Percentiles rank a stretch among this genome's conserved stretches.
phyloP scores from a whole-genome alignment of 2,797 vertebrate genomes.

The Chelonia mydas region DNA sequence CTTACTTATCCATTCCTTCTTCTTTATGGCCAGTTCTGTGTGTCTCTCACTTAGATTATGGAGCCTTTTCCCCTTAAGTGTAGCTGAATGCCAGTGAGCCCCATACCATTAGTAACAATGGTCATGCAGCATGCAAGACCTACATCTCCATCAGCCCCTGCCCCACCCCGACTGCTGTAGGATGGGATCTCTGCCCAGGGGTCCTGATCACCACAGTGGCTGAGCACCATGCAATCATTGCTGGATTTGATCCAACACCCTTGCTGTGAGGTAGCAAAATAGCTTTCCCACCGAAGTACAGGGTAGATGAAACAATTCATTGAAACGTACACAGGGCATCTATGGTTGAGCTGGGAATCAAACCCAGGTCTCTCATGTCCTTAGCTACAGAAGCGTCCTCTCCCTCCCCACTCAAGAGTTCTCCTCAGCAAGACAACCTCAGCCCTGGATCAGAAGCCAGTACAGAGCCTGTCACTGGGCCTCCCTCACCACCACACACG shows the following conservation, averaged over 20 bases:
- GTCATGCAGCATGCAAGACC: not conserved
- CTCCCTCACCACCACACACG: not conserved
- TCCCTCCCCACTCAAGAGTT: not conserved
- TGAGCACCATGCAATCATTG: not conserved
- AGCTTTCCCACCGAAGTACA: not conserved
- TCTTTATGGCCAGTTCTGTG: not conserved
- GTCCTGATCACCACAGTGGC: not conserved
- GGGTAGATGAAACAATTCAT: not conserved
- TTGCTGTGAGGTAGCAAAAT: not conserved
- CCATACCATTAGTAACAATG: not conserved
- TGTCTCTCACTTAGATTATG: not conserved
- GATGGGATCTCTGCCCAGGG: not conserved
- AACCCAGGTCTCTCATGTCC: not conserved
- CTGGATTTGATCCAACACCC: not conserved
- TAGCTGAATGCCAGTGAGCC: not conserved
- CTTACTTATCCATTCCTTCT: not conserved
- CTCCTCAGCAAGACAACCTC: not conserved
- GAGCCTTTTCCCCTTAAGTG: not conserved
- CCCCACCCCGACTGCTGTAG: not conserved
- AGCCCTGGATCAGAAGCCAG: not conserved
- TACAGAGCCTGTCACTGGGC: not conserved
- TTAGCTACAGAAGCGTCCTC: not conserved
- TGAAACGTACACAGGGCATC: not conserved
- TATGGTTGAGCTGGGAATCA: not conserved
- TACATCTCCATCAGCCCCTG: accelerated